A percentile compares a stretch with the other conserved stretches of the same genome.
phyloP scores from a whole-genome alignment of 2,113 vertebrate genomes.

The Oncorhynchus mykiss region DNA sequence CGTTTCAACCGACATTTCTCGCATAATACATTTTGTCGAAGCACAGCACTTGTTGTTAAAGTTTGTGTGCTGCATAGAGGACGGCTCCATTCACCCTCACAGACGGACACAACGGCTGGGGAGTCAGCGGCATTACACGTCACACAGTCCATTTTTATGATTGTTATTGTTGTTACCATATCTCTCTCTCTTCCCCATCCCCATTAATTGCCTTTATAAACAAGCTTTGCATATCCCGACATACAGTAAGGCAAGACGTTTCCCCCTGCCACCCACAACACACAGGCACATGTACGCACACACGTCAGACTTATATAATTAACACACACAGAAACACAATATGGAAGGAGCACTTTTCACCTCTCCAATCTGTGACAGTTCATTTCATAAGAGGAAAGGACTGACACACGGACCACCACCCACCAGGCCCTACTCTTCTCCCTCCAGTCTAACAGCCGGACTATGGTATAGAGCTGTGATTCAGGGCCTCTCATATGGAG shows the following conservation, averaged over 20 bases:
- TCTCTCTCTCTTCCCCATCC: slow-evolving; percentile 28
- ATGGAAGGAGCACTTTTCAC: too few relatives aligned
- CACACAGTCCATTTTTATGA: slow-evolving; percentile 4
- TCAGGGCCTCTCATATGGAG: neutral
- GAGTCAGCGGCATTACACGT: slow-evolving; percentile 1
- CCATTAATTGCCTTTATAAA: slow-evolving; percentile 59
- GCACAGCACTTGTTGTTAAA: neutral
- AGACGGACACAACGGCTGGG: slow-evolving; percentile 11
- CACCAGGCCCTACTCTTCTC: too few relatives aligned
- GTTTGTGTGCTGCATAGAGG: neutral
- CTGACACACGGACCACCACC: too few relatives aligned
- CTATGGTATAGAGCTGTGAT: too few relatives aligned
- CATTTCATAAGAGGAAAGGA: too few relatives aligned
- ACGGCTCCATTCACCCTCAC: neutral
- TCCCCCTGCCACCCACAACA: slow-evolving; percentile 7
- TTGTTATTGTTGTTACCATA: slow-evolving; percentile 47
- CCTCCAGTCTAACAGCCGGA: too few relatives aligned
- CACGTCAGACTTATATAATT: neutral
- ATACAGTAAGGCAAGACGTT: slow-evolving; percentile 22
- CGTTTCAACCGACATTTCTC: too few relatives aligned
- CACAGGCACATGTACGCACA: too few relatives aligned
- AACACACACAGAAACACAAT: too few relatives aligned
- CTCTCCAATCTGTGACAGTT: too few relatives aligned
- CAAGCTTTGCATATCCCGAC: slow-evolving; percentile 41
- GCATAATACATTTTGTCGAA: neutral